Percentiles rank a stretch among this genome's conserved stretches.
Conservation (phyloP, 2,113 vertebrate genomes). For the Lichenostomus cassidix region DNA sequence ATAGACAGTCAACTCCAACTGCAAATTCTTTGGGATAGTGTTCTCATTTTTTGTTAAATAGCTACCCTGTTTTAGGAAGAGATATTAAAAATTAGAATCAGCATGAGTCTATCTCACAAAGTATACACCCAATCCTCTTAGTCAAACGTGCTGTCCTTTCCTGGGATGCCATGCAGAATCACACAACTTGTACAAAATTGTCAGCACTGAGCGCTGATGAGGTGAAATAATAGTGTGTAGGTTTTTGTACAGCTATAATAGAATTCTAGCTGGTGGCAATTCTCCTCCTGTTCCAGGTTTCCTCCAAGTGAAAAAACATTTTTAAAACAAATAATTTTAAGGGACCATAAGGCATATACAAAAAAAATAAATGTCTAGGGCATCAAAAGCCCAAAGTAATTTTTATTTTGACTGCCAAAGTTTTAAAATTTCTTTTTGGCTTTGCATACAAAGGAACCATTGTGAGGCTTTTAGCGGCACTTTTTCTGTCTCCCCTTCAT, state of each 20-base stretch:
- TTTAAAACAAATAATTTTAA: constrained; percentile 43
- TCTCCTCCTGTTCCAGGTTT: neutral
- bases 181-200: neutral
- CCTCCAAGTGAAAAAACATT: constrained; percentile 39
- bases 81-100: neutral
- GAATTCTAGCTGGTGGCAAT: constrained; percentile 20
- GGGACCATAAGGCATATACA: neutral
- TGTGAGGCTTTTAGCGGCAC: neutral
- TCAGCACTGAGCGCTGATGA: neutral
- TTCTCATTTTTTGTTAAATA: neutral
- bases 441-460: neutral
- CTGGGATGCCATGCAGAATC: neutral
- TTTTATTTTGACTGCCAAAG: constrained; percentile 26
- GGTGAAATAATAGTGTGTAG: neutral
- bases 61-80: neutral
- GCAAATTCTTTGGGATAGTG: neutral
- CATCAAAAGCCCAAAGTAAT: neutral
- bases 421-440: neutral
- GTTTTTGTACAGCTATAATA: neutral
- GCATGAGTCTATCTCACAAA: neutral
- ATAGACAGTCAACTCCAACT: neutral
- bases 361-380: constrained; percentile 5
- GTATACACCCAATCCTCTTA: neutral
- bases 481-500: neutral
- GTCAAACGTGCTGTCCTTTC: neutral